A percentile compares a stretch with the other conserved stretches of the same genome.
Evolutionary conservation across 2,797 vertebrate genomes (phyloP).

Genomic region (Spheniscus humboldti): DNA sequence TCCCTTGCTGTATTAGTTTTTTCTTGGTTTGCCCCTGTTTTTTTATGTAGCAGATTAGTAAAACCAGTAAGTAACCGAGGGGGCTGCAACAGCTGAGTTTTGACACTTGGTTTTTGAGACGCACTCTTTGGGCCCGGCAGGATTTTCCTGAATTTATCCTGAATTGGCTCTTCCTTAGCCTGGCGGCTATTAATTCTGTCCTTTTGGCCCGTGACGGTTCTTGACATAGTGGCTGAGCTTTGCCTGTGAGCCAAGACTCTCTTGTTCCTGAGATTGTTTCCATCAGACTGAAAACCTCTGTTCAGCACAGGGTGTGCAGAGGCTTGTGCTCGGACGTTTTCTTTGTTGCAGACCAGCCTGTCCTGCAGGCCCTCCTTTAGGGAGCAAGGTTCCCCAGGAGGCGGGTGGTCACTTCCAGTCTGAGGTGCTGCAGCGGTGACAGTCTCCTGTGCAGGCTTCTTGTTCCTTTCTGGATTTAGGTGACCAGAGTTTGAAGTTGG

Average conservation of each 20-base stretch:
- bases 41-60: neutral
- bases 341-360: conserved; percentile 5
- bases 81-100: neutral
- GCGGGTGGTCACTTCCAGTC: neutral
- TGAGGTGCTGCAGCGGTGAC: neutral
- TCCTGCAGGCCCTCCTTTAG: neutral
- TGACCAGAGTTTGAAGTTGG: neutral
- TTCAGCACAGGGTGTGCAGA: neutral
- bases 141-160: neutral
- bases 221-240: neutral
- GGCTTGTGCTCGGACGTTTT: neutral
- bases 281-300: neutral
- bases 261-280: neutral
- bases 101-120: neutral
- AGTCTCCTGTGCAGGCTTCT: neutral
- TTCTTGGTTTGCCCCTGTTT: neutral
- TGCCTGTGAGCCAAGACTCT: neutral
- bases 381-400: neutral
- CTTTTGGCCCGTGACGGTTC: neutral
- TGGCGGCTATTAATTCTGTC: neutral
- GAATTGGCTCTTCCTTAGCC: neutral
- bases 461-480: neutral
- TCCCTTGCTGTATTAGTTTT: fast-evolving
- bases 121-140: neutral
- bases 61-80: neutral